A percentile compares a stretch with the other conserved stretches of the same genome.
Conservation (phyloP, 2,797 vertebrate species). For the Manis javanica region DNA sequence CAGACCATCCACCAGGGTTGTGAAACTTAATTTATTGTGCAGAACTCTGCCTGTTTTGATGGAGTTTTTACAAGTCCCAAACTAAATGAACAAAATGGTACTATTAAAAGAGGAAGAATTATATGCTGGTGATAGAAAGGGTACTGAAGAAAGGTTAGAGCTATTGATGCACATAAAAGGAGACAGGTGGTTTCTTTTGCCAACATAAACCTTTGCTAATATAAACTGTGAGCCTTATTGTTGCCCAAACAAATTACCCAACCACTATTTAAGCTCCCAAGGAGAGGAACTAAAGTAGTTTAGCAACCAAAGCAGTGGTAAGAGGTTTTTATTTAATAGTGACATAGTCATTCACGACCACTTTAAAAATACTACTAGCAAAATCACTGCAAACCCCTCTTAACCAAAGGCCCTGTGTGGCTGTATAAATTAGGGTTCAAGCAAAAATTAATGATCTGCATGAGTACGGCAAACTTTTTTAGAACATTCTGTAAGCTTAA, state of each 20-base stretch:
- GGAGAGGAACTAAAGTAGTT: slow-evolving; percentile 27
- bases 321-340: neutral
- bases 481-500: neutral
- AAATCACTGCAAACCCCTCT: neutral
- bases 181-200: neutral
- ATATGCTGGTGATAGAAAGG: neutral
- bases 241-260: neutral
- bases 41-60: slow-evolving; percentile 27
- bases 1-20: neutral
- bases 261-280: neutral
- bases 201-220: neutral
- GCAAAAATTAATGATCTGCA: neutral
- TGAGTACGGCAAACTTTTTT: neutral
- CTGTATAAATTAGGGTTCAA: neutral
- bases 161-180: neutral
- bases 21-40: slow-evolving; percentile 23
- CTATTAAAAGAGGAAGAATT: neutral
- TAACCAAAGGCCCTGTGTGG: neutral
- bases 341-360: neutral
- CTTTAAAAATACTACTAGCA: slow-evolving; percentile 36
- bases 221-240: neutral
- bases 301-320: neutral
- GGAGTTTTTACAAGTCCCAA: neutral
- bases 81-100: neutral
- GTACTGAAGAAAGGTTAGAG: neutral